Evolutionary conservation across 2,888 invertebrate species (phyloP).

Genomic region (Yponomeuta malinellus): DNA sequence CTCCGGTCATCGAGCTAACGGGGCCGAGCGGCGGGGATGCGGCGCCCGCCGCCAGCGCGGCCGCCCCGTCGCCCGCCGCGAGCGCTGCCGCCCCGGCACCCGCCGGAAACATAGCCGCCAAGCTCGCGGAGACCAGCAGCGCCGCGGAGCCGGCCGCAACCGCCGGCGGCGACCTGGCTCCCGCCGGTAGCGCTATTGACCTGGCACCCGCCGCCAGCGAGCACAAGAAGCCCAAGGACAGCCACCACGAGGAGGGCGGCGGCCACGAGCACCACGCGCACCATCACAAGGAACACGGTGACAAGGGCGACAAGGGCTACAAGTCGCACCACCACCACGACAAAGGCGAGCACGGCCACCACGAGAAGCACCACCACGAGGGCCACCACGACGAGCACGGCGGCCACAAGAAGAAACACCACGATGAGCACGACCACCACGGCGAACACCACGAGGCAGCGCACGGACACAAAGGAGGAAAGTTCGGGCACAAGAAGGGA

Average conservation of each 20-base stretch:
- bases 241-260: slow-evolving; percentile 79
- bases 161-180: no score
- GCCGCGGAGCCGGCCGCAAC: not conserved
- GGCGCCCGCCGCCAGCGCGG: slow-evolving; percentile 29
- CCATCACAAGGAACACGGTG: slow-evolving; percentile 82
- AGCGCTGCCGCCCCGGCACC: slow-evolving; percentile 9
- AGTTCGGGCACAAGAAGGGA: slow-evolving; percentile 87
- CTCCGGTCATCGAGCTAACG: slow-evolving; percentile 3
- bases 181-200: slow-evolving; percentile 36
- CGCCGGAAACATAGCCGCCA: slow-evolving; percentile 10
- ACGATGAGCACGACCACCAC: slow-evolving; percentile 84
- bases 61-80: slow-evolving; percentile 5
- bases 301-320: slow-evolving; percentile 87
- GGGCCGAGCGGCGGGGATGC: slow-evolving; percentile 28
- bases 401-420: slow-evolving; percentile 87
- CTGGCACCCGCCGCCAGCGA: slow-evolving; percentile 69
- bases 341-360: slow-evolving; percentile 85
- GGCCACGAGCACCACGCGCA: slow-evolving; percentile 81
- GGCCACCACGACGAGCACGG: slow-evolving; percentile 86
- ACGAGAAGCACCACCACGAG: slow-evolving; percentile 86
- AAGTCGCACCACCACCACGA: slow-evolving; percentile 85
- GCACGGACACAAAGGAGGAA: slow-evolving; percentile 86
- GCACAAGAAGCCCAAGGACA: slow-evolving; percentile 62
- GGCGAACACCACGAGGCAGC: slow-evolving; percentile 86
- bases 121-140: slow-evolving; percentile 24